These are phyloP conservation scores for Pangasius krempfi DNA, from an alignment of 2,797 vertebrate species.

Conservation along the genomic window DNA sequence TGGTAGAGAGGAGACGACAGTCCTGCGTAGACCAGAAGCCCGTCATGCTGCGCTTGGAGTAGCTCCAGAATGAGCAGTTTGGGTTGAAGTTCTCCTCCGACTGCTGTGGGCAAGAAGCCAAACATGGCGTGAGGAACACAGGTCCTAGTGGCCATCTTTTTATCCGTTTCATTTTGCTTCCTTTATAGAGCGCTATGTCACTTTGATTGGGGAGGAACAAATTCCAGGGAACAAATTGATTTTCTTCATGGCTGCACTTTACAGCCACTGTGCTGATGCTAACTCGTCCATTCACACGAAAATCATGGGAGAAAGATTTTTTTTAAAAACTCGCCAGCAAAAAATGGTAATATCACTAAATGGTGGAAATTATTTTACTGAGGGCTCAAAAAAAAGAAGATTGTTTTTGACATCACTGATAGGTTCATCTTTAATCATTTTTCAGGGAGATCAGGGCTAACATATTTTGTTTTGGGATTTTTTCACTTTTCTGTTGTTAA, in stretches of 20 bases:
- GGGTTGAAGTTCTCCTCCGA: constrained; percentile 98
- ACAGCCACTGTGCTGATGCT: constrained; percentile 12
- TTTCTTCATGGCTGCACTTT: constrained; percentile 22
- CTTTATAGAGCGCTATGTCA: not conserved
- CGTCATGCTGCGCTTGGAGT: constrained; percentile 91
- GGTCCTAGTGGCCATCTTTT: constrained; percentile 5
- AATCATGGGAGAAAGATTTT: not conserved
- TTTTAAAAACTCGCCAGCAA: not conserved
- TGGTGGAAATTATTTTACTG: not conserved
- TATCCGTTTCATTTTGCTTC: not conserved
- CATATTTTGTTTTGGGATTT: not conserved
- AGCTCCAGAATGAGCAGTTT: constrained; percentile 99
- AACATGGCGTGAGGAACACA: constrained; percentile 1
- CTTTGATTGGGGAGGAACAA: constrained; percentile 20
- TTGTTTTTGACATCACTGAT: not conserved
- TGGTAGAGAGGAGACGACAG: constrained; percentile 89
- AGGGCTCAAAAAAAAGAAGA: not conserved
- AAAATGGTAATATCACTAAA: not conserved
- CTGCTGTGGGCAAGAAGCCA: constrained; percentile 73
- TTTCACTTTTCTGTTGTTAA: not conserved
- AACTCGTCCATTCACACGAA: not conserved
- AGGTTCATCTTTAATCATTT: constrained; percentile 2
- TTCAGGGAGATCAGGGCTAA: not conserved
- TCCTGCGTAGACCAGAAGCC: constrained; percentile 97
- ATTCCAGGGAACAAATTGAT: constrained; percentile 26